Evolutionary conservation across 2,113 vertebrate species (phyloP).

Genomic region (Panthera uncia): DNA sequence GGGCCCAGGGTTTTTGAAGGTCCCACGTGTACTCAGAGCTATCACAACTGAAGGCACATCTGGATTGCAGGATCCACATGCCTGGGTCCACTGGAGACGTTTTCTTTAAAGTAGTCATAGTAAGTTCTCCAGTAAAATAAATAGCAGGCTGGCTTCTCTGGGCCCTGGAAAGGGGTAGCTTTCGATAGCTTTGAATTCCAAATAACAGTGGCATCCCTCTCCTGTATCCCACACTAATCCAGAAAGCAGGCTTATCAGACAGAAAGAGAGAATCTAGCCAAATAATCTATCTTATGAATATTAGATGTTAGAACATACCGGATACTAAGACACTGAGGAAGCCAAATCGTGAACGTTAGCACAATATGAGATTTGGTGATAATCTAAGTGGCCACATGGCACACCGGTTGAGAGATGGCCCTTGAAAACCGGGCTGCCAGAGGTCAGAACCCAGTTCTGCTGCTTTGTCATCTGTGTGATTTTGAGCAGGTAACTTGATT

Average conservation of each 20-base stretch:
- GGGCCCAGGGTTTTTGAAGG: background rate
- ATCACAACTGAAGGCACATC: background rate
- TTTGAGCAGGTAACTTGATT: background rate
- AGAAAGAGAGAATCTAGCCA: background rate
- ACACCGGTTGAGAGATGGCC: background rate
- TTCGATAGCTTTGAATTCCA: background rate
- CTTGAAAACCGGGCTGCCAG: background rate
- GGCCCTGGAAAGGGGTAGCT: background rate
- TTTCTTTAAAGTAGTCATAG: background rate
- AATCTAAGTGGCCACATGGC: background rate
- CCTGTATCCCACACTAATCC: background rate
- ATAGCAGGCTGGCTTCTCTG: background rate
- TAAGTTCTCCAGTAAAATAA: background rate
- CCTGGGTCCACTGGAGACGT: background rate
- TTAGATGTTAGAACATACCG: background rate
- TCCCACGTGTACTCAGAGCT: background rate
- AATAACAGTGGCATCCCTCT: background rate
- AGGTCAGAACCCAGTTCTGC: background rate
- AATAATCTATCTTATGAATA: background rate
- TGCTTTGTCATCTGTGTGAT: background rate
- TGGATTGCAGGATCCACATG: background rate
- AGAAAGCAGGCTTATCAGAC: background rate
- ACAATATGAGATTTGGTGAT: background rate
- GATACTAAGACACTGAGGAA: background rate
- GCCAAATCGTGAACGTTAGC: background rate